Evolutionary conservation across 2,113 vertebrate genomes (phyloP).

Genomic region (Erythrolamprus reginae): DNA sequence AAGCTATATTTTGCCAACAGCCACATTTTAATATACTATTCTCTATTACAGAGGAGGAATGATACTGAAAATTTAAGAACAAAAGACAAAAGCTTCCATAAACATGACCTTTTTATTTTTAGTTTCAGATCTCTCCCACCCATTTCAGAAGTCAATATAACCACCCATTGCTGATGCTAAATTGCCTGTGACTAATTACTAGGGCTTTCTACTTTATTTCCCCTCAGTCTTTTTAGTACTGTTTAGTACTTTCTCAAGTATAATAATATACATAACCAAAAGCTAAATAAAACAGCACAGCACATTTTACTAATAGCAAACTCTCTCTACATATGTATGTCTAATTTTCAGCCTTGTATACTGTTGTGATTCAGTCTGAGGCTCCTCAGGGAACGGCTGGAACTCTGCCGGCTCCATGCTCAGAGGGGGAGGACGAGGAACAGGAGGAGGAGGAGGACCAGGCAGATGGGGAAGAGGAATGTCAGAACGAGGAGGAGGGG

Average conservation of each 20-base stretch:
- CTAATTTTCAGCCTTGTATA: neutral
- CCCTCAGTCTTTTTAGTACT: neutral
- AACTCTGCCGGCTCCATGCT: too few relatives aligned
- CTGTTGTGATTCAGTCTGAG: too few relatives aligned
- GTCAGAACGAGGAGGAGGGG: too few relatives aligned
- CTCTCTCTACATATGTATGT: neutral
- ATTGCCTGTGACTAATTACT: neutral
- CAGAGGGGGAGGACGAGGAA: too few relatives aligned
- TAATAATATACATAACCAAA: neutral
- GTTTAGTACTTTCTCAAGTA: neutral
- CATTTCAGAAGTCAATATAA: neutral
- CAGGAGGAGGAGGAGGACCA: too few relatives aligned
- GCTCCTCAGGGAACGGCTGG: too few relatives aligned
- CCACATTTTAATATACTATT: conserved; percentile 2
- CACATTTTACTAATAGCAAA: neutral
- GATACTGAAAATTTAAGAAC: conserved; percentile 1
- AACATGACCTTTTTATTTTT: neutral
- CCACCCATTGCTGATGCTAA: neutral
- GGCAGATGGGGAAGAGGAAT: too few relatives aligned
- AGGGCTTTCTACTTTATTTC: neutral
- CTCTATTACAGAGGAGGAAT: neutral
- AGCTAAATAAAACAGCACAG: neutral
- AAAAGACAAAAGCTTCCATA: neutral
- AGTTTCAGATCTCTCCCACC: neutral
- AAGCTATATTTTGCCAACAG: neutral